Evolutionary conservation across 2,888 invertebrate genomes (phyloP).

Genomic region (Leptopilina syphax): DNA sequence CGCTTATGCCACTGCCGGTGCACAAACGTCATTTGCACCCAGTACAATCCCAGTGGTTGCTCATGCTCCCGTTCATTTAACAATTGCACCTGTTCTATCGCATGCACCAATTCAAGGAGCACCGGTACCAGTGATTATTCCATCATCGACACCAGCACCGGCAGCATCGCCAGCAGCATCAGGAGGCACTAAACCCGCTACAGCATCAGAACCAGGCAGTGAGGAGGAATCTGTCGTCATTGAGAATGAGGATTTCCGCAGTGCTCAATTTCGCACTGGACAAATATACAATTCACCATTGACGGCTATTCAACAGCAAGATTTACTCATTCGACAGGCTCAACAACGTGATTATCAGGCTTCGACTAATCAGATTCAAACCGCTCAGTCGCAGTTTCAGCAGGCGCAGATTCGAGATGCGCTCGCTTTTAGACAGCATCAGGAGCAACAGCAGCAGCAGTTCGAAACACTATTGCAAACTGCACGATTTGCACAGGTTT

Average conservation of each 20-base stretch:
- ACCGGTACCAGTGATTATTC: slow-evolving; percentile 62
- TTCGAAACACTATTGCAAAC: slow-evolving; percentile 52
- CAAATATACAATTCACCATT: slow-evolving; percentile 40
- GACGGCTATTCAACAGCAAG: slow-evolving; percentile 42
- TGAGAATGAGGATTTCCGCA: slow-evolving; percentile 72
- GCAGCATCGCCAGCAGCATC: slow-evolving; percentile 54
- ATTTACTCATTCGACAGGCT: slow-evolving; percentile 32
- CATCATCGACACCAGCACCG: slow-evolving; percentile 54
- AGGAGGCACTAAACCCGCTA: slow-evolving; percentile 29
- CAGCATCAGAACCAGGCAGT: slow-evolving; percentile 54
- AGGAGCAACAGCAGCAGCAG: slow-evolving; percentile 50
- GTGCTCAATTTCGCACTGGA: slow-evolving; percentile 49
- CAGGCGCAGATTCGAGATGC: slow-evolving; percentile 45
- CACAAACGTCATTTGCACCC: slow-evolving; percentile 54
- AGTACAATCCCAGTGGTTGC: slow-evolving; percentile 54
- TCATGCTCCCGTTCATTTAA: slow-evolving; percentile 56
- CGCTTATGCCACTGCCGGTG: slow-evolving; percentile 57
- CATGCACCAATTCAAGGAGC: slow-evolving; percentile 70
- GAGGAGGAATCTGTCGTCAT: slow-evolving; percentile 71
- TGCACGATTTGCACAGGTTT: slow-evolving; percentile 41
- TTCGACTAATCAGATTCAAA: slow-evolving; percentile 3
- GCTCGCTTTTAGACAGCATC: slow-evolving; percentile 45
- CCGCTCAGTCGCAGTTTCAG: slow-evolving; percentile 43
- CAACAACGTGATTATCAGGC: slow-evolving; percentile 10
- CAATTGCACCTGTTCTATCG: slow-evolving; percentile 53